Percentiles rank a stretch among this genome's conserved stretches.
These are phyloP conservation scores for Aleiodes alternator DNA, from an alignment of 2,888 invertebrate genomes.

Conservation along the genomic window DNA sequence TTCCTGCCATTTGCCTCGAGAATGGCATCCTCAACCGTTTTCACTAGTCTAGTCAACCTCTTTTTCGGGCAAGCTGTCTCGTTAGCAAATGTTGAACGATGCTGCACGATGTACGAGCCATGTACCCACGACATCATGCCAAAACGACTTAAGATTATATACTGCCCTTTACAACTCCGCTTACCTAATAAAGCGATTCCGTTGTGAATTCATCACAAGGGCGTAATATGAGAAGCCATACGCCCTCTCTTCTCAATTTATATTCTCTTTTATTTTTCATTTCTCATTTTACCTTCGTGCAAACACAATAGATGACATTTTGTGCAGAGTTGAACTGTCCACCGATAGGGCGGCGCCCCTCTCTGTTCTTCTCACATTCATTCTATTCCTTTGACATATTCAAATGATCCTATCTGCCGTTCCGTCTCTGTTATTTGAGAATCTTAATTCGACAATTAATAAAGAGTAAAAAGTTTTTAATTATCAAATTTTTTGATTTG, in stretches of 20 bases:
- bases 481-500: too few relatives aligned
- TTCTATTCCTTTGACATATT: background rate
- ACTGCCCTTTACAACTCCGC: constrained; percentile 24
- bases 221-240: constrained; percentile 73
- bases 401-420: background rate
- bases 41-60: constrained; percentile 47
- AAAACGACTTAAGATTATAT: constrained; percentile 41
- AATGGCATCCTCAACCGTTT: constrained; percentile 4
- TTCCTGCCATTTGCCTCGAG: too few relatives aligned
- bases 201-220: constrained; percentile 64
- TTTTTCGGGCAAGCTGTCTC: constrained; percentile 68
- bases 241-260: constrained; percentile 51
- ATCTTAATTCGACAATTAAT: background rate
- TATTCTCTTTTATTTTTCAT: constrained; percentile 28
- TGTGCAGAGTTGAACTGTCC: background rate
- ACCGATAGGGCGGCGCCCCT: constrained; percentile 23
- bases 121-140: constrained; percentile 40
- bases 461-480: background rate
- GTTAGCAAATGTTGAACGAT: constrained; percentile 65
- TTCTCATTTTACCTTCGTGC: background rate
- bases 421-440: background rate
- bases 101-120: constrained; percentile 29
- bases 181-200: constrained; percentile 74
- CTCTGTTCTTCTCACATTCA: background rate
- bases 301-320: constrained; percentile 14